These are phyloP conservation scores for Cheilosia soror DNA, from an alignment of 2,888 invertebrate genomes.

Conservation along the genomic window DNA sequence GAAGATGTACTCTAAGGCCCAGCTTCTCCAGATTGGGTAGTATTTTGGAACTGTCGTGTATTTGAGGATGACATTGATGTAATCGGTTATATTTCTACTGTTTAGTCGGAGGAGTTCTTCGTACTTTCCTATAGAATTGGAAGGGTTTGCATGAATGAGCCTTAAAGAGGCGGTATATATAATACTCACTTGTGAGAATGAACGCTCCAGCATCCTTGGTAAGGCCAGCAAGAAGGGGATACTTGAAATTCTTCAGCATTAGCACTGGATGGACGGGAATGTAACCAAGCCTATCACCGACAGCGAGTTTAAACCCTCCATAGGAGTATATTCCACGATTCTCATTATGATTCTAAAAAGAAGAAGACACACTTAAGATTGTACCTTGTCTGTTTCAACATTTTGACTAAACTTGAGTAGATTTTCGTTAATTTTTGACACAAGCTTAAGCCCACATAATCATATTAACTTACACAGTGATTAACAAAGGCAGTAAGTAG, in stretches of 20 bases:
- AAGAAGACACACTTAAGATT: background rate
- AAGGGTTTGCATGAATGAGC: background rate
- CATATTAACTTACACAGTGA: conserved; percentile 76
- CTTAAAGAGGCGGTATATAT: too few relatives aligned
- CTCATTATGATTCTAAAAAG: conserved; percentile 56
- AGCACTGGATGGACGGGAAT: conserved; percentile 80
- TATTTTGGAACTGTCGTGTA: conserved; percentile 79
- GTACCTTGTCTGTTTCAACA: background rate
- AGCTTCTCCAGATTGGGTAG: conserved; percentile 79
- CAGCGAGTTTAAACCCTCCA: conserved; percentile 81
- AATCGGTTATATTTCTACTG: conserved; percentile 80
- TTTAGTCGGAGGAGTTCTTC: conserved; percentile 77
- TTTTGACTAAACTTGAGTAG: too few relatives aligned
- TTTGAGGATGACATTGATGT: conserved; percentile 80
- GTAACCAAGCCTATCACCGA: conserved; percentile 81
- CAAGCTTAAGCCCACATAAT: background rate
- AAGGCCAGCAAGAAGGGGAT: conserved; percentile 84
- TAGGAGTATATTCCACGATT: conserved; percentile 55
- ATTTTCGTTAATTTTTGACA: too few relatives aligned
- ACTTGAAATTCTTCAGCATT: conserved; percentile 78
- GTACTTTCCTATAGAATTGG: conserved; percentile 79
- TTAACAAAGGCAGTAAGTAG: conserved; percentile 78
- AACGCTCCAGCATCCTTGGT: conserved; percentile 85
- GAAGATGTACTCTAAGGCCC: conserved; percentile 80
- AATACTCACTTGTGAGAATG: conserved; percentile 82